Percentiles rank a stretch among this genome's conserved stretches.
phyloP scores from a whole-genome alignment of 2,113 vertebrate species.

The Callopanchax toddi region DNA sequence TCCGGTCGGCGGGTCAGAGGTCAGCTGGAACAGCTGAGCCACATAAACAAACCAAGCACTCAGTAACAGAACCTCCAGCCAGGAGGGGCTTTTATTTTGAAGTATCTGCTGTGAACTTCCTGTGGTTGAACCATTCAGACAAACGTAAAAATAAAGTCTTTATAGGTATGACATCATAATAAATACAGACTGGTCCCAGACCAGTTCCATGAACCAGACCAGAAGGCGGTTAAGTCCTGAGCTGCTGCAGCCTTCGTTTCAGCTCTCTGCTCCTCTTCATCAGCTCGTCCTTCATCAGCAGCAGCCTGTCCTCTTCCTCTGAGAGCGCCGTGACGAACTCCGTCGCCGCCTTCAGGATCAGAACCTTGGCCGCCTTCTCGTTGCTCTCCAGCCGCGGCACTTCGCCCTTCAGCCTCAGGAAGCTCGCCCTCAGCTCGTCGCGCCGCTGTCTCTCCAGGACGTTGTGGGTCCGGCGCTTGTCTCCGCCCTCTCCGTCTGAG shows the following conservation, averaged over 20 bases:
- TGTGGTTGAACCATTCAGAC: too few species aligned
- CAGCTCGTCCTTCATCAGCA: constrained; percentile 83
- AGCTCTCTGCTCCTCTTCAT: constrained; percentile 78
- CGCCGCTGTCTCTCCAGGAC: constrained; percentile 91
- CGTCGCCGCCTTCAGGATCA: constrained; percentile 89
- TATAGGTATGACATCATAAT: not conserved
- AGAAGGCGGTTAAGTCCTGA: constrained; percentile 41
- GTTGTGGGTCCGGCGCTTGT: constrained; percentile 91
- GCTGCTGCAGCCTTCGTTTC: constrained; percentile 35
- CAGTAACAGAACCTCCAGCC: not conserved
- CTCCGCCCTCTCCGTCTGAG: constrained; percentile 79
- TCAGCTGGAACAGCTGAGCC: too few species aligned
- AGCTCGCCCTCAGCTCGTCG: constrained; percentile 90
- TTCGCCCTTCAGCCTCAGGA: constrained; percentile 88
- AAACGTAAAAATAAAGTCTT: too few species aligned
- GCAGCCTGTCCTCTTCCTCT: constrained; percentile 84
- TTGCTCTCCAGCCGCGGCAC: constrained; percentile 90
- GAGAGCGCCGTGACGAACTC: constrained; percentile 85
- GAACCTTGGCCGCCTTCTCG: constrained; percentile 89
- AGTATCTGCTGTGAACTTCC: too few species aligned
- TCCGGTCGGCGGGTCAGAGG: too few species aligned
- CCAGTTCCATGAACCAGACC: too few species aligned
- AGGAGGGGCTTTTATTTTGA: constrained; percentile 47
- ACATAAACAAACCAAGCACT: too few species aligned
- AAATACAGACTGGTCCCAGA: constrained; percentile 20